Base-by-base conservation (phyloP, 2,888 invertebrate species). In the Drosophila pseudotalamancana region DNA sequence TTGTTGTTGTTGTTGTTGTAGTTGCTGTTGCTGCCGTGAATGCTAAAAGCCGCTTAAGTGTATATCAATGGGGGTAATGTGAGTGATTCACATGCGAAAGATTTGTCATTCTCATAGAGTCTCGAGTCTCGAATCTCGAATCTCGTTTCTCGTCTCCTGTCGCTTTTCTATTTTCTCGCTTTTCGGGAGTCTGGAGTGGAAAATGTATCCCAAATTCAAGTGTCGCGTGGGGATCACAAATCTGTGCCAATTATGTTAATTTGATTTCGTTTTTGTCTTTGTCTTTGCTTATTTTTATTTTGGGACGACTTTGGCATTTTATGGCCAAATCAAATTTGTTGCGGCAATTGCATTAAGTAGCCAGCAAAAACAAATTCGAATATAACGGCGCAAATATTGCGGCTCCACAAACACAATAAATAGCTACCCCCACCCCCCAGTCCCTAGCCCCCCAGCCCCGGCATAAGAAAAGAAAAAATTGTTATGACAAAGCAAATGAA, bases 401-500 rank as follows among this genome's bases (percentile, higher is more conserved):
- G 54, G 65, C 59, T 54, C 25, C 40, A 21, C 23, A 40, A 32
- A 18, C 39, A 61, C 60, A 60, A 60, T 49, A 60, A 59, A 62
- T 49, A 27, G 12, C 6, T 4, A 14, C 34, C 19, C 27, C 37
- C 31, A 5, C 12, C 40, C 4, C 9, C 8, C 34, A n/a, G 8
- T 8, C 56, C 27, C 27, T 55, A 40, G 45, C 37, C 65, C 54
- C 43, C 29, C 23, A 57, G 29, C 4, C 29, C 19, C 60, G 23
- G 63, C 64, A 60, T 65, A 43, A 40, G 27, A 14, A 4, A 23
- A 55, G 35, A 18, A 68, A 69, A 80, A 70, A 83, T 76, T 79
- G 76, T 82, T 87, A 85, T 87, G 87, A 85, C 84, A 77, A 74
- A 77, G 75, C 72, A 82, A 82, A 87, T 87, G 82, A 82, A 85